phyloP scores from a whole-genome alignment of 2,888 invertebrate genomes.

The Germaria angustata region DNA sequence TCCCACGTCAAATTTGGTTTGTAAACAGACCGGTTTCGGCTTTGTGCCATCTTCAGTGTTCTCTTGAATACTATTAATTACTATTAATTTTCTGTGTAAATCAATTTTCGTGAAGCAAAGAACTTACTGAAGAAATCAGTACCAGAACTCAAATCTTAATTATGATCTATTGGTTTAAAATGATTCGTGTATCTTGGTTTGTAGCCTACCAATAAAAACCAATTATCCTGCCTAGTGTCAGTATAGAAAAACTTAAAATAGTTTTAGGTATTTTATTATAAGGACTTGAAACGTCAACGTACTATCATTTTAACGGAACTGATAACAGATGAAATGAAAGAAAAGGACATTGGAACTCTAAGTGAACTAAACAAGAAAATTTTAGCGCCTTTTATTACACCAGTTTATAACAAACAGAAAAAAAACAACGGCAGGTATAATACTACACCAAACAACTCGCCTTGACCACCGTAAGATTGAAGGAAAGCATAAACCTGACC shows the following conservation, averaged over 20 bases:
- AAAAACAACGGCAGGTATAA: no score
- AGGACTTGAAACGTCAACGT: slow-evolving; percentile 21
- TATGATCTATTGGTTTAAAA: no score
- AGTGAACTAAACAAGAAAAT: slow-evolving; percentile 36
- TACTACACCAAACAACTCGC: no score
- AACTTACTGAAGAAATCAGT: neutral
- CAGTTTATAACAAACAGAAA: slow-evolving; percentile 43
- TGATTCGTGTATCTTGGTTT: no score
- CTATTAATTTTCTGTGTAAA: no score
- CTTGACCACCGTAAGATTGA: neutral
- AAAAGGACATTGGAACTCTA: neutral
- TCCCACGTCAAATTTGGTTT: no score
- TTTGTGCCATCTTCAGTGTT: no score
- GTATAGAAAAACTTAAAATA: no score
- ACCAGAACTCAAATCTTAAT: neutral
- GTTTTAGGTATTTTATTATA: slow-evolving; percentile 17
- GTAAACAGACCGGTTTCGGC: no score
- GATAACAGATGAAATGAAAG: slow-evolving; percentile 37
- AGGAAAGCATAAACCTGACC: slow-evolving; percentile 33
- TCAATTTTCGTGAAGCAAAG: neutral
- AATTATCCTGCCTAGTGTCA: no score
- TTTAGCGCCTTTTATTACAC: slow-evolving; percentile 62
- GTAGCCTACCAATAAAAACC: no score
- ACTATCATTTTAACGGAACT: neutral
- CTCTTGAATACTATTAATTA: no score